A percentile compares a stretch with the other conserved stretches of the same genome.
Evolutionary conservation across 92 coral and sea anemone genomes (phyloP).

Genomic region (Phenganax subtilis): DNA sequence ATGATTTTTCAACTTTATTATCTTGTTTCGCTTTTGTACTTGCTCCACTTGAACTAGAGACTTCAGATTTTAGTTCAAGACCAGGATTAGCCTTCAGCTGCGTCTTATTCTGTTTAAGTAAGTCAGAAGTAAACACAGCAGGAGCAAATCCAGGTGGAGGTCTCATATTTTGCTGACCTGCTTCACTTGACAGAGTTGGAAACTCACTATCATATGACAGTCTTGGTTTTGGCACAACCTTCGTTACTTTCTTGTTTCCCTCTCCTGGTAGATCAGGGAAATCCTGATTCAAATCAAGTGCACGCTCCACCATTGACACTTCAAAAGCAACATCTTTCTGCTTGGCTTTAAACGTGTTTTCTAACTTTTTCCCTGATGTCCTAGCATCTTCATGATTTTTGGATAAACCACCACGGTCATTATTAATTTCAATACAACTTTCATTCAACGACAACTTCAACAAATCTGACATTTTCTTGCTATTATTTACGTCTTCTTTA

Average conservation of each 20-base stretch:
- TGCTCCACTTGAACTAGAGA: not conserved
- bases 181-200: constrained; percentile 35
- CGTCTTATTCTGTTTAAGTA: not conserved
- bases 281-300: not conserved
- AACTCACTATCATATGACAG: not conserved
- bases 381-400: too few relatives aligned
- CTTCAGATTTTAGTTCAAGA: not conserved
- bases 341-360: too few relatives aligned
- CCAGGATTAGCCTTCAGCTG: not conserved
- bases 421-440: too few relatives aligned
- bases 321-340: too few relatives aligned
- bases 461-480: not conserved
- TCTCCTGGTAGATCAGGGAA: constrained; percentile 28
- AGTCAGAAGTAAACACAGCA: not conserved
- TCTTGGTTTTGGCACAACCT: constrained; percentile 8
- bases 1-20: constrained; percentile 1
- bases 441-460: not conserved
- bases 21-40: not conserved
- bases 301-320: not conserved
- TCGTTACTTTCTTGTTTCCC: constrained; percentile 18
- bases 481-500: not conserved
- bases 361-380: too few relatives aligned
- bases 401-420: too few relatives aligned
- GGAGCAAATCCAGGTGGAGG: constrained; percentile 16
- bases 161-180: not conserved